phyloP scores from a whole-genome alignment of 2,888 invertebrate species.

The Gerris lacustris region DNA sequence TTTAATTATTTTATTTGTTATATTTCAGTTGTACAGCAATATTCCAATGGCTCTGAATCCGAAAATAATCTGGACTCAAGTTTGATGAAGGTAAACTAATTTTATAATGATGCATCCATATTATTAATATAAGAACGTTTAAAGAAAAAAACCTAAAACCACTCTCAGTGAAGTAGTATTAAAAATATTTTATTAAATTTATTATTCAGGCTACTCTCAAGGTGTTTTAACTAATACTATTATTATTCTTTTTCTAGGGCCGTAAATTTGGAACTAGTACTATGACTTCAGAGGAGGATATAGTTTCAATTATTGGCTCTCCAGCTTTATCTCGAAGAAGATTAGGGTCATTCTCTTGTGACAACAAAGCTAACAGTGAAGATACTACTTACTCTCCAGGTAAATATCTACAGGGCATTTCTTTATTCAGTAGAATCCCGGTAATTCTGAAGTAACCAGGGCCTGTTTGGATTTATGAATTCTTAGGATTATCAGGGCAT shows the following conservation, averaged over 20 bases:
- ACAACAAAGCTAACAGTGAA: conserved; percentile 33
- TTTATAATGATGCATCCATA: too few species aligned
- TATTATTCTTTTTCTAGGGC: background rate
- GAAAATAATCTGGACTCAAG: conserved; percentile 63
- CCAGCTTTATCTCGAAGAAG: conserved; percentile 54
- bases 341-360: conserved; percentile 53
- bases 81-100: background rate
- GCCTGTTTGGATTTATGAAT: too few species aligned
- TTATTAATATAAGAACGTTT: too few species aligned
- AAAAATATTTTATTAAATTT: too few species aligned
- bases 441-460: too few species aligned
- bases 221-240: too few species aligned
- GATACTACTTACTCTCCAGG: conserved; percentile 45
- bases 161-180: too few species aligned
- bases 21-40: conserved; percentile 44
- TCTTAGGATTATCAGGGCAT: too few species aligned
- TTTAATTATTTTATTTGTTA: too few species aligned
- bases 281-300: conserved; percentile 49
- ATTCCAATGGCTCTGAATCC: conserved; percentile 58
- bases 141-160: too few species aligned
- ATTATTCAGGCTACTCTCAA: too few species aligned
- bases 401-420: conserved; percentile 28
- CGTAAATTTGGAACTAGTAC: conserved; percentile 39
- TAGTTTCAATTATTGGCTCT: conserved; percentile 48
- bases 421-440: too few species aligned